phyloP scores from a whole-genome alignment of 2,113 vertebrate genomes.

The Columbina picui region DNA sequence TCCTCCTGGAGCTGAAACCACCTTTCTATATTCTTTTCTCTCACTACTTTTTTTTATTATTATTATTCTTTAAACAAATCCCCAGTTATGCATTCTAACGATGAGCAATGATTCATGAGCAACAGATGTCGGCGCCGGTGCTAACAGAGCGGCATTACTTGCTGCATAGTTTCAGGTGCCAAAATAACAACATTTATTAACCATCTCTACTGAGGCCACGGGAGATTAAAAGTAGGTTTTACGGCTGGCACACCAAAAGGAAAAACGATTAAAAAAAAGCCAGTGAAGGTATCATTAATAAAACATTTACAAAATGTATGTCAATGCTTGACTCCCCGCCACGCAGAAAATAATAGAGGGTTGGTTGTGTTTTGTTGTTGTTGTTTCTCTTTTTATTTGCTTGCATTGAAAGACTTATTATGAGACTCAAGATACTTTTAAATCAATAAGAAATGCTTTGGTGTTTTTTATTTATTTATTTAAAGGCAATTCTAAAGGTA shows the following conservation, averaged over 20 bases:
- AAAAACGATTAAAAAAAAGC: not conserved
- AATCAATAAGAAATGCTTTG: not conserved
- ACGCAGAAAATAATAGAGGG: not conserved
- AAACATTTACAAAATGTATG: not conserved
- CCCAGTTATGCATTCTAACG: not conserved
- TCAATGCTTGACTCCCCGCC: not conserved
- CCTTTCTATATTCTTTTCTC: not conserved
- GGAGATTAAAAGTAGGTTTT: not conserved
- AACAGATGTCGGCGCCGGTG: rapidly evolving
- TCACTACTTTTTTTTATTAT: not conserved
- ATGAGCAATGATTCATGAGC: not conserved
- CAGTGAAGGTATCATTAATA: not conserved
- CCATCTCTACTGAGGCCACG: not conserved
- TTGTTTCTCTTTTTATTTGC: not conserved
- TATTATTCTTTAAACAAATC: not conserved
- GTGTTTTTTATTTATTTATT: slow-evolving; percentile 16
- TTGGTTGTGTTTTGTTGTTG: no score
- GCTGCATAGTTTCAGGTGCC: not conserved
- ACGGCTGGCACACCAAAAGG: not conserved
- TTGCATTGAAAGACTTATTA: not conserved
- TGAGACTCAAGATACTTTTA: not conserved
- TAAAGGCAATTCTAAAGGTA: slow-evolving; percentile 17
- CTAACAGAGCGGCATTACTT: not conserved
- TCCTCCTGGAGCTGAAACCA: not conserved
- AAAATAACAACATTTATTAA: slow-evolving; percentile 10